Percentiles rank a stretch among this genome's conserved stretches.
Evolutionary conservation across 2,888 invertebrate genomes (phyloP).

Genomic region (Drosophila stalkeri): DNA sequence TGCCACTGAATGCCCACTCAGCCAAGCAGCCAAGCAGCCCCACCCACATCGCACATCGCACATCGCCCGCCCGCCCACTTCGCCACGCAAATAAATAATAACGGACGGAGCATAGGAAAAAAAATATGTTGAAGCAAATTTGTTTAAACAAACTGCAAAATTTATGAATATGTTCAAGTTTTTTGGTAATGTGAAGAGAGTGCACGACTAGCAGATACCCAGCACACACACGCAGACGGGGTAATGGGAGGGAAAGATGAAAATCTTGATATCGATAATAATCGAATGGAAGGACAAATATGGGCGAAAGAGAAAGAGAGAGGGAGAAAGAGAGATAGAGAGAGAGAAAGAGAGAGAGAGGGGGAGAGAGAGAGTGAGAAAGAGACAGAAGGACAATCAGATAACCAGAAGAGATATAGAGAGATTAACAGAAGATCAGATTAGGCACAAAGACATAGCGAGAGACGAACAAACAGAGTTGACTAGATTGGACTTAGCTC

Average conservation of each 20-base stretch:
- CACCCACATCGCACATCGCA: neutral
- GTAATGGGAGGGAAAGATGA: no score
- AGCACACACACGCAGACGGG: neutral
- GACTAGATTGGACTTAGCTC: neutral
- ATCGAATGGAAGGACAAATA: neutral
- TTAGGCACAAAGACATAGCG: neutral
- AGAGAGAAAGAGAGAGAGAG: neutral
- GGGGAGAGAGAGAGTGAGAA: neutral
- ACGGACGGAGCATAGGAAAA: conserved; percentile 50
- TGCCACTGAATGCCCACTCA: conserved; percentile 25
- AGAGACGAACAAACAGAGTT: no score
- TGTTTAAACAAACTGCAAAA: conserved; percentile 81
- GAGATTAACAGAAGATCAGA: neutral
- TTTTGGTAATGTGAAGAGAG: conserved; percentile 22
- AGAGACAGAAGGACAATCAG: neutral
- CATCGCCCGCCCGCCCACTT: neutral
- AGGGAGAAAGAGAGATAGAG: neutral
- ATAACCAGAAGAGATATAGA: neutral
- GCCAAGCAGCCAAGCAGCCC: neutral
- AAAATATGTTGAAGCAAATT: conserved; percentile 35
- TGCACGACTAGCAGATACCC: conserved; percentile 29
- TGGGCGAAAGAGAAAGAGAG: neutral
- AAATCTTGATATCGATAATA: no score
- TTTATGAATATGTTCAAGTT: conserved; percentile 78
- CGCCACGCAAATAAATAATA: conserved; percentile 74